Conservation (phyloP, 2,797 vertebrate species). For the Esox lucius region DNA sequence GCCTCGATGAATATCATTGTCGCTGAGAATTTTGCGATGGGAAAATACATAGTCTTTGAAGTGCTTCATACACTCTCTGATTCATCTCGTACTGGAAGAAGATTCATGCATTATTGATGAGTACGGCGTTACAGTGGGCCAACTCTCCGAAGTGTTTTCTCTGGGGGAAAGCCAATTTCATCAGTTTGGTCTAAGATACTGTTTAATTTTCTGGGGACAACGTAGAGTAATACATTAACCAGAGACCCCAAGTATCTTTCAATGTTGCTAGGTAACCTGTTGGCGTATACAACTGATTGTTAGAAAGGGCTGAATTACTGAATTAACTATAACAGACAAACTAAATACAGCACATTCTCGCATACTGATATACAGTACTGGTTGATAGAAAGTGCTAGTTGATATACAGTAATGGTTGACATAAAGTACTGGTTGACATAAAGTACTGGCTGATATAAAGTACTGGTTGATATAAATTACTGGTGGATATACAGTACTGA, state of each 20-base stretch:
- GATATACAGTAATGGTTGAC: too few relatives aligned
- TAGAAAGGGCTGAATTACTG: too few relatives aligned
- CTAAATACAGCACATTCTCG: too few relatives aligned
- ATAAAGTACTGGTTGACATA: too few relatives aligned
- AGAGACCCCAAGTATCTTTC: not conserved
- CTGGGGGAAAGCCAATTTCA: not conserved
- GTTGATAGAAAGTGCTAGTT: too few relatives aligned
- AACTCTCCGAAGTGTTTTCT: not conserved
- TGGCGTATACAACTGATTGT: too few relatives aligned
- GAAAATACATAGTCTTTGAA: not conserved
- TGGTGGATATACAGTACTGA: too few relatives aligned
- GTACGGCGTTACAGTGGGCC: not conserved
- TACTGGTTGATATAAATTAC: too few relatives aligned
- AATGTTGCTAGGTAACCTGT: not conserved
- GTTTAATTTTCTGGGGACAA: not conserved
- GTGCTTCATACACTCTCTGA: not conserved
- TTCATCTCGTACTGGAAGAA: not conserved
- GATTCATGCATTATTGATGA: not conserved
- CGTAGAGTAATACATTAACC: not conserved
- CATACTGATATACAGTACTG: too few relatives aligned
- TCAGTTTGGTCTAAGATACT: not conserved
- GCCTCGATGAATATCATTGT: not conserved
- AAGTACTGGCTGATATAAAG: too few relatives aligned
- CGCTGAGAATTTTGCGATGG: not conserved
- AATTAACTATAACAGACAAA: too few relatives aligned